Evolutionary conservation across 2,797 vertebrate species (phyloP).

Genomic region (Gadopsis marmoratus): DNA sequence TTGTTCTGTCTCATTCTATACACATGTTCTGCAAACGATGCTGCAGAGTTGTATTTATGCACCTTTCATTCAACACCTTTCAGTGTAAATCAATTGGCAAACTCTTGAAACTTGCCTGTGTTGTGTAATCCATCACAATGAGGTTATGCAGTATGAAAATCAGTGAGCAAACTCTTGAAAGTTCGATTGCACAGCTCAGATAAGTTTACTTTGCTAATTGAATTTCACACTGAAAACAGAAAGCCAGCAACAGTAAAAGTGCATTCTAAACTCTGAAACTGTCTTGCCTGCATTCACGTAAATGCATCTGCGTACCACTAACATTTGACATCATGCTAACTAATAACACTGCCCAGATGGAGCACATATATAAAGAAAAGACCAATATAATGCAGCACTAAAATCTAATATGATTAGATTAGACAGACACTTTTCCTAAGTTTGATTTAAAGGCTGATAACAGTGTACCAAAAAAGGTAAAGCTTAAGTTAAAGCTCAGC

Average conservation of each 20-base stretch:
- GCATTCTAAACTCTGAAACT: not conserved
- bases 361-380: not conserved
- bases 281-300: not conserved
- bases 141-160: conserved; percentile 23
- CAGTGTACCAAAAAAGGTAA: not conserved
- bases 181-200: conserved; percentile 14
- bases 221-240: conserved; percentile 8
- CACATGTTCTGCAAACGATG: not conserved
- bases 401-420: too few species aligned
- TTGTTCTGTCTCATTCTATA: not conserved
- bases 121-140: conserved; percentile 27
- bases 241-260: not conserved
- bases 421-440: not conserved
- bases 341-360: not conserved
- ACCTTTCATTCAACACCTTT: not conserved
- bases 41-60: not conserved
- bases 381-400: too few species aligned
- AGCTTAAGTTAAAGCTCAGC: too few species aligned
- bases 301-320: not conserved
- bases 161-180: conserved; percentile 28
- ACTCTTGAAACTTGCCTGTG: not conserved
- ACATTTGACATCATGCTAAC: not conserved
- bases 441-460: not conserved
- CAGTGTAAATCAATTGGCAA: not conserved
- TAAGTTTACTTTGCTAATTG: conserved; percentile 12